phyloP scores from a whole-genome alignment of 2,113 vertebrate genomes.

The Ploceus nigricollis region DNA sequence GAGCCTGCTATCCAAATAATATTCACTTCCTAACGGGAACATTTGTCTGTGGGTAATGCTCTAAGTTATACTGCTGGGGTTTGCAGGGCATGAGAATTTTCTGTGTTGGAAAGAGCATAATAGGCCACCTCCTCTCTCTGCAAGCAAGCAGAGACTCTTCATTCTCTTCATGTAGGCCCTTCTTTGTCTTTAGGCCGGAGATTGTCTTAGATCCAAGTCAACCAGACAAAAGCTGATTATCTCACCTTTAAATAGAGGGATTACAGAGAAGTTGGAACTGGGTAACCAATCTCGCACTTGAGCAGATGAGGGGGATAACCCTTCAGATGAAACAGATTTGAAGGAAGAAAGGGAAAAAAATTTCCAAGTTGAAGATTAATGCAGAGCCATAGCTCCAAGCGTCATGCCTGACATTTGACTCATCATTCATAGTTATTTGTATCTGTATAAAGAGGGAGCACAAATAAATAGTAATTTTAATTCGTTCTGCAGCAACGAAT shows the following conservation, averaged over 20 bases:
- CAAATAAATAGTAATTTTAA: not conserved
- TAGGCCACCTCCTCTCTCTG: conserved; percentile 42
- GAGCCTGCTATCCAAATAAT: conserved; percentile 25
- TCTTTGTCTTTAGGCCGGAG: conserved; percentile 63
- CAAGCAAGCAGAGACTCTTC: not conserved
- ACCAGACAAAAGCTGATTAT: conserved; percentile 69
- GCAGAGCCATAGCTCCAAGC: not conserved
- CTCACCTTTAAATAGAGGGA: conserved; percentile 73
- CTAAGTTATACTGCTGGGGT: conserved; percentile 10
- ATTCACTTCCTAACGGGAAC: conserved; percentile 39
- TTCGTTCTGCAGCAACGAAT: not conserved
- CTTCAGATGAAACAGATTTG: conserved; percentile 3
- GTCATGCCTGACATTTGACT: not conserved
- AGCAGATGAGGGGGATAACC: not conserved
- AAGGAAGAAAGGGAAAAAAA: not conserved
- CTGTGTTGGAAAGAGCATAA: conserved; percentile 47
- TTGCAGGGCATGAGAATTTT: conserved; percentile 74
- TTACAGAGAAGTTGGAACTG: conserved; percentile 17
- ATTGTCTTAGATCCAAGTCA: conserved; percentile 71
- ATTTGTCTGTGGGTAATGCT: conserved; percentile 60
- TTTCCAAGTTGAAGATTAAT: not conserved
- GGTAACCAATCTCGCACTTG: not conserved
- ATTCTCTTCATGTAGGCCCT: conserved; percentile 21
- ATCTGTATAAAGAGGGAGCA: not conserved
- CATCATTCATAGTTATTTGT: not conserved